A percentile compares a stretch with the other conserved stretches of the same genome.
Evolutionary conservation across 2,888 invertebrate genomes (phyloP).

Genomic region (Protula sp.): DNA sequence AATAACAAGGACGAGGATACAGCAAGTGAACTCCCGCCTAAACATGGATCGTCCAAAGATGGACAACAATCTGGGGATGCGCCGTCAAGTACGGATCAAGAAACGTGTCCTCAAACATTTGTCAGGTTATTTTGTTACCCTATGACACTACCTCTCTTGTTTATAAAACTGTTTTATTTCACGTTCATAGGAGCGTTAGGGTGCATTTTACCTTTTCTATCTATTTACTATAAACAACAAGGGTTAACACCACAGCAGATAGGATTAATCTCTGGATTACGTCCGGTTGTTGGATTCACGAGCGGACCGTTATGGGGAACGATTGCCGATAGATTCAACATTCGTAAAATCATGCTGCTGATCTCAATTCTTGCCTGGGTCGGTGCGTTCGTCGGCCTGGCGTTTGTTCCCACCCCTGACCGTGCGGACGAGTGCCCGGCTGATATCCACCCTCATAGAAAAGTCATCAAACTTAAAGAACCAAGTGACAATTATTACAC

Average conservation of each 20-base stretch:
- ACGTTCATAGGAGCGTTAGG: constrained; percentile 16
- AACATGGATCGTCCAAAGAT: too few species aligned
- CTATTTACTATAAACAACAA: constrained; percentile 20
- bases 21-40: too few species aligned
- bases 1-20: too few species aligned
- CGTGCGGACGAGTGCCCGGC: not conserved
- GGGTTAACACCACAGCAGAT: constrained; percentile 19
- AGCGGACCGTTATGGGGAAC: constrained; percentile 17
- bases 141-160: constrained; percentile 3
- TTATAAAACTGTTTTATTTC: constrained; percentile 18
- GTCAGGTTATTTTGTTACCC: not conserved
- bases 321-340: constrained; percentile 15
- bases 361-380: constrained; percentile 19
- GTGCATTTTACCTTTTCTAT: constrained; percentile 14
- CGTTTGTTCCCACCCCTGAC: constrained; percentile 8
- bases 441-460: not conserved
- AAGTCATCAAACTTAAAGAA: not conserved
- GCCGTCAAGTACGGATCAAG: too few species aligned
- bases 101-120: not conserved
- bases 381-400: constrained; percentile 10
- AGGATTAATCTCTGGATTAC: constrained; percentile 17
- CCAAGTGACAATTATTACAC: not conserved
- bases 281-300: constrained; percentile 17
- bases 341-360: constrained; percentile 9
- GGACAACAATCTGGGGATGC: too few species aligned